A percentile compares a stretch with the other conserved stretches of the same genome.
Conservation (phyloP, 53 echinoderm and acorn worm genomes). For the Apostichopus leukothele region DNA sequence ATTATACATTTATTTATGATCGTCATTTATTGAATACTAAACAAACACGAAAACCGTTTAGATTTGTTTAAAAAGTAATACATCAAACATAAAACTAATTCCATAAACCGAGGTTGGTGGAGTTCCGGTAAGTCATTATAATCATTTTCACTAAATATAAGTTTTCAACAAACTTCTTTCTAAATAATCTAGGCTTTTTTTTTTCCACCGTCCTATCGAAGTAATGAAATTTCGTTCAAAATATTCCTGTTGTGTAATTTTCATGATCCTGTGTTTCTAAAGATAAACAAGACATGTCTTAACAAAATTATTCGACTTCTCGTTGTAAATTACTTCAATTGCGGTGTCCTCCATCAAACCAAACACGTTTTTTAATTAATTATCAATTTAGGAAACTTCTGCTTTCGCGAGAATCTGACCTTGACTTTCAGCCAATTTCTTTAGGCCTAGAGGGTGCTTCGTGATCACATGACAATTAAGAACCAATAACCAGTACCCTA, state of each 20-base stretch:
- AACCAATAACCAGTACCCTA: conserved; percentile 47
- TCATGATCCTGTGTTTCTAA: conserved; percentile 23
- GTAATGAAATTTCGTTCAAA: conserved; percentile 2
- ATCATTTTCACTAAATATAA: neutral
- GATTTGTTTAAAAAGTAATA: too few relatives aligned
- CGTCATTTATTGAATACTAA: too few relatives aligned
- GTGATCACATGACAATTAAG: conserved; percentile 50
- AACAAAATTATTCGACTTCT: conserved; percentile 42
- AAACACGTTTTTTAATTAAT: conserved; percentile 49
- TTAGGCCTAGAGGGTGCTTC: conserved; percentile 28
- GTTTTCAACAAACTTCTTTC: neutral
- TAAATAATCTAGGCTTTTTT: neutral
- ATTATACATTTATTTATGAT: too few relatives aligned
- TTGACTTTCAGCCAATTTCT: conserved; percentile 52
- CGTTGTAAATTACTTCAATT: conserved; percentile 29
- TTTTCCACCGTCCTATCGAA: neutral
- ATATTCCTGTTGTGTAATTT: conserved; percentile 26
- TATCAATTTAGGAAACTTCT: conserved; percentile 52
- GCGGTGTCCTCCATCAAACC: conserved; percentile 48
- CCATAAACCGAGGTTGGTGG: too few relatives aligned
- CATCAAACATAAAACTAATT: too few relatives aligned
- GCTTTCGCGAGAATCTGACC: conserved; percentile 44
- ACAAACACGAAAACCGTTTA: too few relatives aligned
- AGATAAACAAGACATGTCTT: conserved; percentile 21
- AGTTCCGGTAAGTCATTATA: too few relatives aligned